Evolutionary conservation across 1,140 invertebrate species (phyloP), one percentile per base, ranked within the genome.

Genomic region (Ceratoteleas bidentatus): DNA sequence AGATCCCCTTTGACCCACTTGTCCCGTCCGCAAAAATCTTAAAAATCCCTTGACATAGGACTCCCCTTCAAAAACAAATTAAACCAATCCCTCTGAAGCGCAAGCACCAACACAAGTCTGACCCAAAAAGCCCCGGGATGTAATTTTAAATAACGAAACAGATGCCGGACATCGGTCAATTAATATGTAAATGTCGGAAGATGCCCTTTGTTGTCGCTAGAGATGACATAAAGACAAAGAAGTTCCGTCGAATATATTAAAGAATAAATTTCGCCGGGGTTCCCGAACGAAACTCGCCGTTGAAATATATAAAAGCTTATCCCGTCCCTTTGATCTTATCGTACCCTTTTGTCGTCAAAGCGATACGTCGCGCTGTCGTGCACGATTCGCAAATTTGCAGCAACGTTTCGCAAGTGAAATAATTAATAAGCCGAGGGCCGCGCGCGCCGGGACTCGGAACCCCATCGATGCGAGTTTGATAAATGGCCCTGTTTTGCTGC

Each of bases 401-500:
- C 45, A 69, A 61, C 64, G 54, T 76, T 38, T 54, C 34, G 60
- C 58, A 76, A 73, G 50, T 75, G 66, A 76, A 76, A 77, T 80
- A 76, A 76, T 84, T 80, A 79, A 79, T 75, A 76, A 83, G 53
- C 61, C 38, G 66, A 45, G n/a, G n/a, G n/a, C n/a, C n/a, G n/a
- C n/a, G n/a, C n/a, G n/a, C n/a, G n/a, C n/a, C 49, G 36, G 47
- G 15, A 45, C 61, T 80, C 84, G 81, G 82, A 81, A 76, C 79
- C 81, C 84, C 65, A 84, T 85, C 77, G 82, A 84, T 68, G 81
- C 62, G 81, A 81, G 83, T 70, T 81, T 87, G 83, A 87, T 86
- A 85, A 87, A 87, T 85, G 85, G 85, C 79, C 64, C 75, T 85
- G 85, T 85, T 84, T 85, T 86, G 73, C 74, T 78, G 45, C 52